A percentile compares a stretch with the other conserved stretches of the same genome.
phyloP scores from a whole-genome alignment of 2,888 invertebrate species.

The Ophion ventricosus region DNA sequence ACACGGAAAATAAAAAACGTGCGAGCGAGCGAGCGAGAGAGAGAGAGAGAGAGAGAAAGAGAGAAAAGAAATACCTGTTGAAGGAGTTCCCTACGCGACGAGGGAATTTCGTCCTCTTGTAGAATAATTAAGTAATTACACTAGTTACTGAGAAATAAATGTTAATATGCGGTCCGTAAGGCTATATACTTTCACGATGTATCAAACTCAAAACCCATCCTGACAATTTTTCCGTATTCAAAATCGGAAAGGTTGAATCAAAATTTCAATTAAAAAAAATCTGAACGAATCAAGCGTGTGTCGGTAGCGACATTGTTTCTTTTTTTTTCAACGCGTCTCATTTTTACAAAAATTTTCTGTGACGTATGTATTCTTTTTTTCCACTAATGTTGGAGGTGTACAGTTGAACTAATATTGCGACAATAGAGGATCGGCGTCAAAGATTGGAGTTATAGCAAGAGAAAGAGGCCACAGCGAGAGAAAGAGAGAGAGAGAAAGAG shows the following conservation, averaged over 20 bases:
- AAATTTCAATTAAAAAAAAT: slow-evolving; percentile 57
- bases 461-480: slow-evolving; percentile 8
- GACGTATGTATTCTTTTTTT: slow-evolving; percentile 21
- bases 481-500: slow-evolving; percentile 20
- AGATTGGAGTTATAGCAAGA: slow-evolving; percentile 13
- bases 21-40: background rate
- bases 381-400: slow-evolving; percentile 39
- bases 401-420: slow-evolving; percentile 58
- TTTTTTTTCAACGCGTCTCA: slow-evolving; percentile 4
- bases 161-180: slow-evolving; percentile 76
- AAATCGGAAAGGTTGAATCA: slow-evolving; percentile 54
- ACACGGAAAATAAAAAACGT: slow-evolving; percentile 12
- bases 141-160: slow-evolving; percentile 77
- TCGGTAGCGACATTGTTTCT: background rate
- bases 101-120: slow-evolving; percentile 60
- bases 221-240: slow-evolving; percentile 51
- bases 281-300: background rate
- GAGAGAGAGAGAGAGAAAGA: slow-evolving; percentile 27
- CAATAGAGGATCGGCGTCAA: slow-evolving; percentile 52
- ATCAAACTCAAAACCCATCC: slow-evolving; percentile 69
- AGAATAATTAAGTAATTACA: slow-evolving; percentile 66
- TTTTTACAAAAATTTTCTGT: slow-evolving; percentile 15
- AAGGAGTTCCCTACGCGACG: slow-evolving; percentile 47
- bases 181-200: slow-evolving; percentile 70
- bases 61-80: slow-evolving; percentile 54